Evolutionary conservation across 1,140 invertebrate genomes (phyloP), one percentile per base, ranked within the genome.

Genomic region (Drosophila kepulauana): DNA sequence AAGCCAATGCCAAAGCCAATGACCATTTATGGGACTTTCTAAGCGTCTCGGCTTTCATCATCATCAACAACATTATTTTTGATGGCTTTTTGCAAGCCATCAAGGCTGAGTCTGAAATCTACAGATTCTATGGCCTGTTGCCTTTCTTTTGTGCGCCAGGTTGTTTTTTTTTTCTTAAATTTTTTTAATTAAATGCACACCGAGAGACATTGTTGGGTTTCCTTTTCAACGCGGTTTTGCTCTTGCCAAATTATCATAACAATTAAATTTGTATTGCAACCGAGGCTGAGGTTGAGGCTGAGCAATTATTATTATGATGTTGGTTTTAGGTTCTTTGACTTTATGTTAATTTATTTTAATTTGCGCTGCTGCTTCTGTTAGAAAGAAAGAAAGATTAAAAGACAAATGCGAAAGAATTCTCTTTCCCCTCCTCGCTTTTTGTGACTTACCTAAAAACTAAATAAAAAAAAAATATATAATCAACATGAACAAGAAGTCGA

Each of bases 261-360:
- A 88, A 88, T 89, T 88, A 81, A 84, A 61, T 59, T 11, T 48
- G 41, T 56, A 66, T 62, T 87, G 82, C 82, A 87, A 51, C 20
- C 74, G 38, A 67, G 73, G 65, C 71, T 64, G 20, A 66, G 10
- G 35, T 38, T 10, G 35, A 38, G 35, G 35, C 35, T 10, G 35
- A 43, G 41, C 20, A 59, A 48, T 25, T 65, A 70, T 75, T 51
- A 71, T 87, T 78, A 71, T 87, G 25, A 52, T 66, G 62, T 71
- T 65, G 72, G 64, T 56, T 67, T 74, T 41, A 66, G 51, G 54
- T 79, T 87, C 73, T 82, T 88, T 69, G 67, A 72, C 81, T 78
- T 78, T 87, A 87, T 87, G 84, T 75, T 80, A 87, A 87, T 87
- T 87, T 87, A 87, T 87, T 80, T 81, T 80, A 84, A 87, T 88